Percentiles rank a stretch among this genome's conserved stretches.
Conservation (phyloP, 2,113 vertebrate genomes). For the Actenoides lindsayi region DNA sequence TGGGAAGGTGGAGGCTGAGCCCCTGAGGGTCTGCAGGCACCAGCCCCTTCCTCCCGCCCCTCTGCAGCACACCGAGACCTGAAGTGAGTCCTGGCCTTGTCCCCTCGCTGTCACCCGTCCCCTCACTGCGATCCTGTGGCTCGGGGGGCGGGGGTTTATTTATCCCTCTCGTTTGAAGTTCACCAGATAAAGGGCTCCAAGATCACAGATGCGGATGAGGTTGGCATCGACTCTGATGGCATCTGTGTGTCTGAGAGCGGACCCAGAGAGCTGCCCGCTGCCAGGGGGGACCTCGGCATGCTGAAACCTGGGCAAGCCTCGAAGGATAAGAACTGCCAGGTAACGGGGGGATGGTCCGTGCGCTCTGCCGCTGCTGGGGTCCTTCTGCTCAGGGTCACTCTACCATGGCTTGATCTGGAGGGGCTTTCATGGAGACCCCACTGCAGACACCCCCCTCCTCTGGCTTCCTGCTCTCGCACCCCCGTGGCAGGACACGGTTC, state of each 20-base stretch:
- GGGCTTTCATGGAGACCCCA: background rate
- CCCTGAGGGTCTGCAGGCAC: background rate
- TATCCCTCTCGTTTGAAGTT: conserved; percentile 52
- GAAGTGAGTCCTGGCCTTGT: background rate
- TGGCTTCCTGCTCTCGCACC: background rate
- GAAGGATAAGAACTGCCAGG: conserved; percentile 70
- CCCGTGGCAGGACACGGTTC: background rate
- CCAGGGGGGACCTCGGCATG: conserved; percentile 76
- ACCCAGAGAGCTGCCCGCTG: conserved; percentile 76
- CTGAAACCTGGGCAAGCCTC: conserved; percentile 74
- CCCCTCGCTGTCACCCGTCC: background rate
- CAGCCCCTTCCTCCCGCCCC: background rate
- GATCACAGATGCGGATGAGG: conserved; percentile 34
- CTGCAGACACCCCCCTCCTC: background rate
- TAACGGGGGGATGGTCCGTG: accelerated
- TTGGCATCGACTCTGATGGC: conserved; percentile 28
- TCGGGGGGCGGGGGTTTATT: background rate
- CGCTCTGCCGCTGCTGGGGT: background rate
- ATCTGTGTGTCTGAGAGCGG: conserved; percentile 73
- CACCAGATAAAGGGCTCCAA: conserved; percentile 71
- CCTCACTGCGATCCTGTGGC: accelerated
- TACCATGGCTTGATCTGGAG: background rate
- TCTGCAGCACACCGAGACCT: background rate
- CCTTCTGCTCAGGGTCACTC: background rate
- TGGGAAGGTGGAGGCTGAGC: background rate